Percentiles rank a stretch among this genome's conserved stretches.
phyloP scores from a whole-genome alignment of 2,888 invertebrate genomes.

The Xestoiulus laeticollis region DNA sequence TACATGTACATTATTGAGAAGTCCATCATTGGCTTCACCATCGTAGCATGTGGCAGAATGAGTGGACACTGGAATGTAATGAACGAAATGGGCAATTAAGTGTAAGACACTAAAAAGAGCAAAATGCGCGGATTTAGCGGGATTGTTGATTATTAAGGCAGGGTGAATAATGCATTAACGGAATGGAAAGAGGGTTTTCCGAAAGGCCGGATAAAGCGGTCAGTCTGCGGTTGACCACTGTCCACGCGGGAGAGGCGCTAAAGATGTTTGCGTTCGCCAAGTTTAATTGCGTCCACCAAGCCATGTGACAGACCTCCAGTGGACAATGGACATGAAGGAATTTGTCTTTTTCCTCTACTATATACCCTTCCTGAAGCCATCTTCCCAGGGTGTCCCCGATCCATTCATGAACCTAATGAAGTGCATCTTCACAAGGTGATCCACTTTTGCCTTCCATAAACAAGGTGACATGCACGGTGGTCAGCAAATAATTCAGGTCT shows the following conservation, averaged over 20 bases:
- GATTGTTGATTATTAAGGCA: slow-evolving; percentile 26
- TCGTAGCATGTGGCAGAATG: neutral
- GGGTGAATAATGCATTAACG: neutral
- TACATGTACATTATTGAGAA: neutral
- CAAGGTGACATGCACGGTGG: neutral
- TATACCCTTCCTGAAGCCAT: neutral
- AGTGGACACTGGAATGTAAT: slow-evolving; percentile 29
- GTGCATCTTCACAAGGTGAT: neutral
- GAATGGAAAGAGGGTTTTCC: neutral
- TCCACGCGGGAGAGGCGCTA: neutral
- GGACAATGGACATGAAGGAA: neutral
- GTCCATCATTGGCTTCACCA: slow-evolving; percentile 2
- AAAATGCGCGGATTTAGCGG: slow-evolving; percentile 23
- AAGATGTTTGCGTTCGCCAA: neutral
- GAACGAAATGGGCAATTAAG: slow-evolving; percentile 40
- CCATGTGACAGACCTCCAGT: neutral
- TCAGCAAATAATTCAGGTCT: neutral
- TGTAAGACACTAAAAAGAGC: slow-evolving; percentile 42
- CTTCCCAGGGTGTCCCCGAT: neutral
- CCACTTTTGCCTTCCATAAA: slow-evolving; percentile 1
- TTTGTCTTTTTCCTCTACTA: neutral
- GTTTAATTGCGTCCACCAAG: neutral
- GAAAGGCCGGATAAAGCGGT: neutral
- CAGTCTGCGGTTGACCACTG: slow-evolving; percentile 12
- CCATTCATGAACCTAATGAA: neutral